Base-by-base conservation (phyloP, 2,888 invertebrate genomes). In the Synergus gifuensis region DNA sequence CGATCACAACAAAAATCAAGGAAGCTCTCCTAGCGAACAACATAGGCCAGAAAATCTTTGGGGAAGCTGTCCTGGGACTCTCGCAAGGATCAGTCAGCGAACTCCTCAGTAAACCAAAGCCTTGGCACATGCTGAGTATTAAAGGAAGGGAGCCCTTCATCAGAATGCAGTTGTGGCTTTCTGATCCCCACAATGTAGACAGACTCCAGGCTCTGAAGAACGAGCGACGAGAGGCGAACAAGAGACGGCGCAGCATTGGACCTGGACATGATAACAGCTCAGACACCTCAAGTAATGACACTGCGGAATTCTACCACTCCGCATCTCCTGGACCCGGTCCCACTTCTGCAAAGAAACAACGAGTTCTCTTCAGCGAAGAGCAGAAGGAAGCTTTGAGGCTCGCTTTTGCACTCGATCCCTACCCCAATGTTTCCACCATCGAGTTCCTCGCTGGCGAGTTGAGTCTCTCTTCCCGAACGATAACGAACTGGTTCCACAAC, bases 401-500 rank as follows among this genome's bases (percentile, higher is more conserved):
- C 82, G 99, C 99, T 0, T 99, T 99, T 92, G 97, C 97, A 0
- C 94, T 98, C 76, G 99, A 99, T 91, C 98, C 99, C 0, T 99
- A 99, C 92, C 99, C 99, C 0, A 98, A 98, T 92, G 97, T 98
- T 89, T 97, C 97, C 40, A 98, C 98, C 80, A 98, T 99, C 85
- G 99, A 99, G 92, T 98, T 98, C 90, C 94, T 99, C 80, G 98
- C 99, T 46, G 95, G 95, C 46, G 98, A 98, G 92, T 93, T 99
- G 79, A 97, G 96, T 11, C 94, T 99, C 62, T 97, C 98, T 8
- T 96, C 98, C 76, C 95, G 99, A 86, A 99, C 99, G 78, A 99
- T 99, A 89, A 98, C 98, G 82, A 99, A 99, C 93, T 99, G 99
- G 99, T 99, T 99, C 94, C 99, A 99, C 94, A 99, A 99, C 92